Evolutionary conservation across 92 coral and sea anemone genomes (phyloP).

Genomic region (Phenganax stokvisi): DNA sequence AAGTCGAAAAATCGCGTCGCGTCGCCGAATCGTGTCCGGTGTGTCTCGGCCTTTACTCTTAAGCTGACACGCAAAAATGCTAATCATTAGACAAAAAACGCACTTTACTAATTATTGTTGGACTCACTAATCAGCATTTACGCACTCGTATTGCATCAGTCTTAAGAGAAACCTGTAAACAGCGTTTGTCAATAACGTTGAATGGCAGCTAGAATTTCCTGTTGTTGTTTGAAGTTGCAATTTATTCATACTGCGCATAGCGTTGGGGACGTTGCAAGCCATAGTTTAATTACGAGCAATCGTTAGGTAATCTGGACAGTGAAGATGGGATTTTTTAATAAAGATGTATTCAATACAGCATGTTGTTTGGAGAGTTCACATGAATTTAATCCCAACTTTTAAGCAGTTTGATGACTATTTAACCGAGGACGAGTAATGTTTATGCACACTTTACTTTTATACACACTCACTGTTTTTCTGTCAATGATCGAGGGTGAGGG

Average conservation of each 20-base stretch:
- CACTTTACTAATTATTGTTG: not conserved
- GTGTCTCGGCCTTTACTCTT: no score
- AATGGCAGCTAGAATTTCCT: not conserved
- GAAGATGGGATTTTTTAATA: not conserved
- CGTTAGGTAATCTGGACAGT: not conserved
- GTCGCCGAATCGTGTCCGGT: no score
- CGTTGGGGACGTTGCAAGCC: not conserved
- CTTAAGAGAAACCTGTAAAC: not conserved
- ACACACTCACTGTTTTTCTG: no score
- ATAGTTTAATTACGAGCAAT: not conserved
- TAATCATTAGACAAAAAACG: not conserved
- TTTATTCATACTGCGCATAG: constrained; percentile 19
- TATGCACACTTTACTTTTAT: no score
- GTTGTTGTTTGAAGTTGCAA: constrained; percentile 16
- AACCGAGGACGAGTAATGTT: no score
- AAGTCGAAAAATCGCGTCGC: no score
- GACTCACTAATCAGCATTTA: not conserved
- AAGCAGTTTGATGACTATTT: no score
- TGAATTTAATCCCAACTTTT: no score
- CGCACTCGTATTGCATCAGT: not conserved
- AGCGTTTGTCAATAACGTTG: not conserved
- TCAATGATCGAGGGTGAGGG: no score
- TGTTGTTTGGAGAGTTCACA: no score
- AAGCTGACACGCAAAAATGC: no score
- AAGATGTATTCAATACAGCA: no score